Base-by-base conservation (phyloP, 2,888 invertebrate species). In the Ischnus inquisitorius region DNA sequence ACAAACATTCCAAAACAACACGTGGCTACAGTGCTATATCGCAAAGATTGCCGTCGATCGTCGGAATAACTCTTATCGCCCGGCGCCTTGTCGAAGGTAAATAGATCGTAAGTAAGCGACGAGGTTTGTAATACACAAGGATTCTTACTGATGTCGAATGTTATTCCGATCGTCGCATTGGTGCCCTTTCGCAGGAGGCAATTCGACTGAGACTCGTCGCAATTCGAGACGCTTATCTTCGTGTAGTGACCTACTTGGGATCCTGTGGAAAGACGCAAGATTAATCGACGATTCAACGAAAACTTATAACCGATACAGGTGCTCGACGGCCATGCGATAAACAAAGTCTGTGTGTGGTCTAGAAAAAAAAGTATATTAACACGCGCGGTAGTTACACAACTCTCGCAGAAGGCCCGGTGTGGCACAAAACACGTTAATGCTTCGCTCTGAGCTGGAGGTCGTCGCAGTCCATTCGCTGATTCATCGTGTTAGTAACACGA, bases 111-210 rank as follows among this genome's bases (percentile, higher is more conserved):
- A 43, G 3, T 10, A 12, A 65, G 8, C 19, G 19, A n/a, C 60
- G 14, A 65, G 67, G 22, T 46, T 19, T 12, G 28, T 3, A 48
- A 41, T 60, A 6, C 16, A 41, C 28, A 14, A 34, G 3, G n/a
- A 16, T 64, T 94, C 95, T 95, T 93, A 96, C 96, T 92, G 76
- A 96, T 94, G 41, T 94, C 95, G 88, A 97, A 96, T 82, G 95
- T 95, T 78, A 97, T 95, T 68, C 94, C 93, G 87, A 97, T 95
- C 14, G 96, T 95, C 3, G 94, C 96, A 86, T 96, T 96, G 16
- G 95, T 94, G 88, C 96, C 95, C 68, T 96, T 95, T 88, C 94
- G 95, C 34, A 97, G 94, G 69, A 95, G 92, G 90, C 97, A 97
- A 87, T 95, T 95, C 82, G 93, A 92, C 62, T 95, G 95, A 28